Conservation (phyloP, 1,140 invertebrate species). For the Drosophila paulistorum region DNA sequence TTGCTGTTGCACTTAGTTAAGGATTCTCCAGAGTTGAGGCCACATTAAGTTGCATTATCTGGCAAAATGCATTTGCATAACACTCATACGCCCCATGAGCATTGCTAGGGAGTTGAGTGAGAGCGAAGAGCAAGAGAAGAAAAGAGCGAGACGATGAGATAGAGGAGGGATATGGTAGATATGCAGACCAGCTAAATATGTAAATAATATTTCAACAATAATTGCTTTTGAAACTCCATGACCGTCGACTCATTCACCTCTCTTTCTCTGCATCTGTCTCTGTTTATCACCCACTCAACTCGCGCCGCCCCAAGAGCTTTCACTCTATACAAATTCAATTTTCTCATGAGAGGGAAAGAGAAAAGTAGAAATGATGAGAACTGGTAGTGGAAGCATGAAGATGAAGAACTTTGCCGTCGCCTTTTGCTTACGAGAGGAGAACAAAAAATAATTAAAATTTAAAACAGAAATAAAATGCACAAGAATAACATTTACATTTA, state of each 20-base stretch:
- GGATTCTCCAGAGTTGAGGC: constrained; percentile 35
- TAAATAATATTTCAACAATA: constrained; percentile 75
- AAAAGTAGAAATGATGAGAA: background rate
- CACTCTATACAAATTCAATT: constrained; percentile 44
- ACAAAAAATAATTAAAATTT: constrained; percentile 74
- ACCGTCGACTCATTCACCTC: constrained; percentile 31
- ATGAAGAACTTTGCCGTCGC: constrained; percentile 16
- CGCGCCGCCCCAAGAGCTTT: constrained; percentile 2
- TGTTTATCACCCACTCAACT: background rate
- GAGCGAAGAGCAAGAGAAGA: background rate
- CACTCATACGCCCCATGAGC: constrained; percentile 63
- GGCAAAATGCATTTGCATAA: constrained; percentile 62
- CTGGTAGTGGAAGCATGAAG: no score
- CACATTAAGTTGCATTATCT: constrained; percentile 66
- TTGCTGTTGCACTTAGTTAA: constrained; percentile 35
- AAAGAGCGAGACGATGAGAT: background rate
- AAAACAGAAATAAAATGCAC: constrained; percentile 70
- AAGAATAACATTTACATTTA: constrained; percentile 76
- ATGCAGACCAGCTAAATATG: constrained; percentile 47
- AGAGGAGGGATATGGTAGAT: background rate
- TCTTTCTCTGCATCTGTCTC: background rate
- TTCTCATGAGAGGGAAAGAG: constrained; percentile 36
- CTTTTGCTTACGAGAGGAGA: constrained; percentile 41
- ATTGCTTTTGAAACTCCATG: constrained; percentile 67
- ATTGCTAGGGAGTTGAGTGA: constrained; percentile 19